A percentile compares a stretch with the other conserved stretches of the same genome.
These are phyloP conservation scores for Cliona cf. orientalis DNA, from an alignment of 37 sponge, comb jelly and placozoan genomes.

Conservation along the genomic window DNA sequence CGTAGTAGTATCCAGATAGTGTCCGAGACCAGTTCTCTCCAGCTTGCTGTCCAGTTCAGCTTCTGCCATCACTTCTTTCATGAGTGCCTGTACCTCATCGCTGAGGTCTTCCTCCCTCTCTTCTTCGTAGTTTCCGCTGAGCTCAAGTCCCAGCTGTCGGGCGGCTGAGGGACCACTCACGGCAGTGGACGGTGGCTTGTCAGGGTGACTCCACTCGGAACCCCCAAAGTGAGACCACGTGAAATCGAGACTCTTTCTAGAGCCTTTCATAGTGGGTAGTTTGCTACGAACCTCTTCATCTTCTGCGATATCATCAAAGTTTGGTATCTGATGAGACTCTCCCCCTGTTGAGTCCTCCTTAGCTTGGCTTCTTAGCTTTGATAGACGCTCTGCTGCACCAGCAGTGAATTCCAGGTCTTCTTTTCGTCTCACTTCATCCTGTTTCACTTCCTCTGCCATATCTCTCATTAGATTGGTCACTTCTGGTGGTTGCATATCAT, in stretches of 20 bases:
- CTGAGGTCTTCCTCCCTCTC: slow-evolving; percentile 14
- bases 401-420: neutral
- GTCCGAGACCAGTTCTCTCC: slow-evolving; percentile 43
- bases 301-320: slow-evolving; percentile 2
- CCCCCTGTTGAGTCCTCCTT: neutral
- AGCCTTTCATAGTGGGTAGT: slow-evolving; percentile 1
- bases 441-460: neutral
- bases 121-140: neutral
- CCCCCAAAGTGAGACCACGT: slow-evolving; percentile 55
- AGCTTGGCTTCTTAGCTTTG: slow-evolving; percentile 9
- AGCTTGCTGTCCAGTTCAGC: slow-evolving; percentile 69
- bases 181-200: neutral
- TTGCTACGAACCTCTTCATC: slow-evolving; percentile 24
- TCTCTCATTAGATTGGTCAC: neutral
- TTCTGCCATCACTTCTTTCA: slow-evolving; percentile 67
- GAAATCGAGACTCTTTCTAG: slow-evolving; percentile 14
- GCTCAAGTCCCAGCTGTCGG: neutral
- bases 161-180: neutral
- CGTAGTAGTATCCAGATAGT: neutral
- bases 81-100: slow-evolving; percentile 61
- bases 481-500: too few relatives aligned
- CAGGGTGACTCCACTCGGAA: neutral
- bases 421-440: neutral
- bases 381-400: slow-evolving; percentile 12
- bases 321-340: neutral